Conservation (phyloP, 1,140 invertebrate species). For the Acromyrmex echinatior region DNA sequence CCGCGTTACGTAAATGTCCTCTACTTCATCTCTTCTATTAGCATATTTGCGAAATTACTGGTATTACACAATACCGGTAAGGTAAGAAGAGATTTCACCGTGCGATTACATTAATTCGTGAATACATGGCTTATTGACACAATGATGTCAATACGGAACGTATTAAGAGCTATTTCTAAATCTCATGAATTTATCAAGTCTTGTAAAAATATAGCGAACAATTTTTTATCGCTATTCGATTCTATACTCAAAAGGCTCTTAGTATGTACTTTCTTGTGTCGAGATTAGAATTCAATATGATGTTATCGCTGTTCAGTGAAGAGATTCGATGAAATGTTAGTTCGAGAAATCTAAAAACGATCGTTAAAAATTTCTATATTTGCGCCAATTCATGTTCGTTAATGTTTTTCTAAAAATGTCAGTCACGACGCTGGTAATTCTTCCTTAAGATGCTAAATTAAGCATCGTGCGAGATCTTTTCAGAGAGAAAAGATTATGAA, state of each 20-base stretch:
- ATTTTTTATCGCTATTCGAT: background rate
- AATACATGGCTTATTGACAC: background rate
- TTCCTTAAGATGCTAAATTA: constrained; percentile 9
- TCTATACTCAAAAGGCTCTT: background rate
- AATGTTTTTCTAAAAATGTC: background rate
- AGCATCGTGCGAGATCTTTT: background rate
- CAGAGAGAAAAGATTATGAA: background rate
- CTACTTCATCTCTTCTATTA: background rate
- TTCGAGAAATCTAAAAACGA: background rate
- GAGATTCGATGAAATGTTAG: background rate
- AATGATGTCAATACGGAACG: background rate
- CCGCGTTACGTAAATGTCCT: background rate
- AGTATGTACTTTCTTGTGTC: background rate
- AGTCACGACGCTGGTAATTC: background rate
- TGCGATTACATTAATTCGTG: constrained; percentile 10
- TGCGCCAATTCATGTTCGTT: background rate
- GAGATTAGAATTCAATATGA: background rate
- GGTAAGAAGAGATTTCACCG: constrained; percentile 1
- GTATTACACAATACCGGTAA: background rate
- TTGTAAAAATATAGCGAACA: background rate
- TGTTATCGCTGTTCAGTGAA: background rate
- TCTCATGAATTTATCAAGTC: constrained; percentile 12
- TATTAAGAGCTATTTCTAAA: constrained; percentile 18
- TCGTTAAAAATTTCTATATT: background rate
- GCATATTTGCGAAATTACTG: constrained; percentile 15